These are phyloP conservation scores for Rattus rattus DNA, from an alignment of 2,113 vertebrate genomes.

Conservation along the genomic window DNA sequence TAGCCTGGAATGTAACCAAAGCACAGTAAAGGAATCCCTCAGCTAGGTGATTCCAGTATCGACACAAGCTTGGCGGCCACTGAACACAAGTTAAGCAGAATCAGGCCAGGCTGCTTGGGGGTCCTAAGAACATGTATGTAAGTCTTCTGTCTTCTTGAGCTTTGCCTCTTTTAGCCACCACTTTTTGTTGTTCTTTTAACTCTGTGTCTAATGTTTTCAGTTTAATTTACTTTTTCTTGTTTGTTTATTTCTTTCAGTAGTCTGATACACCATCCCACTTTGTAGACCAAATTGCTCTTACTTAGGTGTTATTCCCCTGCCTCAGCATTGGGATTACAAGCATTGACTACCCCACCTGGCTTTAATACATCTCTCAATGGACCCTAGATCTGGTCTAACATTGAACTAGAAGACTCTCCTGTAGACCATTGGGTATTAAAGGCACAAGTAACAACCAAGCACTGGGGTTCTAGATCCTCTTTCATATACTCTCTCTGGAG, in stretches of 20 bases:
- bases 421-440: background rate
- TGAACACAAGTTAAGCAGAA: background rate
- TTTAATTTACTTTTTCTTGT: background rate
- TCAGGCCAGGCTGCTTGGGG: background rate
- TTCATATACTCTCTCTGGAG: conserved; percentile 6
- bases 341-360: background rate
- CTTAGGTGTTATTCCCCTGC: background rate
- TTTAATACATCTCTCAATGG: background rate
- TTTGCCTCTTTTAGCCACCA: background rate
- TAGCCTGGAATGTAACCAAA: background rate
- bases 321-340: background rate
- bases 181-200: too few relatives aligned
- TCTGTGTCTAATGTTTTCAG: too few relatives aligned
- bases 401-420: background rate
- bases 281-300: background rate
- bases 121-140: background rate
- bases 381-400: background rate
- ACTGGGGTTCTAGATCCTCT: background rate
- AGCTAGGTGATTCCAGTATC: background rate
- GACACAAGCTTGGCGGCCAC: background rate
- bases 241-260: background rate
- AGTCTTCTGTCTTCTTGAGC: background rate
- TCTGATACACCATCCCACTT: background rate
- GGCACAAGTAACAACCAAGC: background rate
- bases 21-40: background rate